phyloP scores from a whole-genome alignment of 1,140 invertebrate genomes.

The Zaprionus nigranus region DNA sequence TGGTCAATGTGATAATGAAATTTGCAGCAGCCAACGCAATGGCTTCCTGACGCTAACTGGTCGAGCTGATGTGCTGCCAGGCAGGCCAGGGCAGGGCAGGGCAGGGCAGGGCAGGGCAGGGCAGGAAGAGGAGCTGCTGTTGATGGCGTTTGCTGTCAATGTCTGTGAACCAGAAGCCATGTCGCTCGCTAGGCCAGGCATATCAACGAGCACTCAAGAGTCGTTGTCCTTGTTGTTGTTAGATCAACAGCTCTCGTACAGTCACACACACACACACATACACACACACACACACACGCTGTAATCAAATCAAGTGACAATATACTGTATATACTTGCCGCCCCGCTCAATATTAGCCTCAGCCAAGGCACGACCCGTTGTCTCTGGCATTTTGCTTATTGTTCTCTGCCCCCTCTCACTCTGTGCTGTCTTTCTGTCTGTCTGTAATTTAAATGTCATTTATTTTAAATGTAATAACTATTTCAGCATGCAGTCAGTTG shows the following conservation, averaged over 20 bases:
- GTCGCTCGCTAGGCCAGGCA: not conserved
- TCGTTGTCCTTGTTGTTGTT: conserved; percentile 34
- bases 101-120: conserved; percentile 9
- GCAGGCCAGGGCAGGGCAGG: conserved; percentile 9
- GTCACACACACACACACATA: conserved; percentile 1
- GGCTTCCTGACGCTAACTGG: conserved; percentile 25
- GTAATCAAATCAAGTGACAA: conserved; percentile 68
- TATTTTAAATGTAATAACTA: conserved; percentile 60
- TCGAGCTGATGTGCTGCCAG: too few relatives aligned
- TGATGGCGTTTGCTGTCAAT: conserved; percentile 25
- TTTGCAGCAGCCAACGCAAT: conserved; percentile 26
- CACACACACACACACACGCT: conserved; percentile 9
- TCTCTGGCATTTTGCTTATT: conserved; percentile 30
- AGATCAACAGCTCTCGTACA: conserved; percentile 34
- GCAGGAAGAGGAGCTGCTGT: conserved; percentile 8
- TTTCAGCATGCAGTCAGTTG: conserved; percentile 51
- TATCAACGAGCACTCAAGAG: conserved; percentile 34
- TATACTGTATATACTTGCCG: conserved; percentile 14
- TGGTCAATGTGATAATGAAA: conserved; percentile 48
- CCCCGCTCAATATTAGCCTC: not conserved
- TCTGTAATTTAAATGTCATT: conserved; percentile 55
- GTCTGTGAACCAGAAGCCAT: conserved; percentile 5
- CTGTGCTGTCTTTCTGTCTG: conserved; percentile 11
- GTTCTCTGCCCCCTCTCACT: not conserved
- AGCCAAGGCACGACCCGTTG: not conserved